These are phyloP conservation scores for Blomia tropicalis DNA, from an alignment of 2,888 invertebrate genomes.

Conservation along the genomic window DNA sequence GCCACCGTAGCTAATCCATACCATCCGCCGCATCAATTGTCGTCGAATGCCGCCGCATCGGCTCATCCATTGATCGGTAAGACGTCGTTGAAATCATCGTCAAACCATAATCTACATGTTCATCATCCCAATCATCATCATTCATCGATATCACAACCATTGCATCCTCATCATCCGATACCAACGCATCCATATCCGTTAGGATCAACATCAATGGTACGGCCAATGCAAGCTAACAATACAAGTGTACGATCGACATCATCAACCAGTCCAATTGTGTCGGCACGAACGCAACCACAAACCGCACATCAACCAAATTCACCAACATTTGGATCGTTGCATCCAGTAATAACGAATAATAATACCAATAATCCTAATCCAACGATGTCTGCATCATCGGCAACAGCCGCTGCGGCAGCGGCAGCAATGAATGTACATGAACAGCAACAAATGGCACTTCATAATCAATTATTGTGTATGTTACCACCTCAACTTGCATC, in stretches of 20 bases:
- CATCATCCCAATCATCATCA: neutral
- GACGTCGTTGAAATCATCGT: too few relatives aligned
- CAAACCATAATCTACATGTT: too few relatives aligned
- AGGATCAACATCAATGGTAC: neutral
- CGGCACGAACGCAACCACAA: neutral
- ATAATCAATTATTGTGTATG: neutral
- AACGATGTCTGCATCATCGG: neutral
- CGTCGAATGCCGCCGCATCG: neutral
- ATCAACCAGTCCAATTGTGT: neutral
- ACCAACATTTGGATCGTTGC: too few relatives aligned
- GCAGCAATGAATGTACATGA: neutral
- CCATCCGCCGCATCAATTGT: neutral
- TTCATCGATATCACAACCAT: too few relatives aligned
- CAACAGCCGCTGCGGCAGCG: neutral
- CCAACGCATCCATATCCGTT: neutral
- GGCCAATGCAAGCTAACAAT: too few relatives aligned
- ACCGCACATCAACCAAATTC: neutral
- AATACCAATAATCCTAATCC: too few relatives aligned
- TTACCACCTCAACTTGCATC: neutral
- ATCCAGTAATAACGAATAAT: too few relatives aligned
- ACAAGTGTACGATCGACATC: neutral
- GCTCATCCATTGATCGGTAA: neutral
- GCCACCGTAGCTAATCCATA: neutral
- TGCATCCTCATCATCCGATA: neutral
- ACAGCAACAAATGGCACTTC: neutral